Conservation (phyloP, 2,888 invertebrate species). For the Drosophila maculinotata region DNA sequence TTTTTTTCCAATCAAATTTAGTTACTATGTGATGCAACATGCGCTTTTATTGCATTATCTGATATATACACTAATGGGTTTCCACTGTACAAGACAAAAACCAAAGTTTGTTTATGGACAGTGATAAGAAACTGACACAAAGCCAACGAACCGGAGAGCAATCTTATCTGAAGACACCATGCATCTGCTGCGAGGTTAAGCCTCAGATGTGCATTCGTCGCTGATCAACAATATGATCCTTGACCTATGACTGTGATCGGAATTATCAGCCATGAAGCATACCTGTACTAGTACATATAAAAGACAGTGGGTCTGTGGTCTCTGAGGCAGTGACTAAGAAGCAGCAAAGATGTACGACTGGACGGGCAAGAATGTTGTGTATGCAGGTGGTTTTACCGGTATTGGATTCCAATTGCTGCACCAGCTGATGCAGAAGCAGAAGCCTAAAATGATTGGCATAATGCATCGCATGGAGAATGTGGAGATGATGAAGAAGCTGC, state of each 20-base stretch:
- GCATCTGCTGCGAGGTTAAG: conserved; percentile 14
- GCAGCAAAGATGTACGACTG: conserved; percentile 76
- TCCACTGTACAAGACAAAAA: conserved; percentile 7
- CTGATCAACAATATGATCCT: conserved; percentile 19
- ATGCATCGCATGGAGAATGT: conserved; percentile 82
- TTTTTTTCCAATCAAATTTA: too few relatives aligned
- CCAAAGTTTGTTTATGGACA: not conserved
- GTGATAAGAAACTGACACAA: conserved; percentile 26
- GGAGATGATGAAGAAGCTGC: conserved; percentile 80
- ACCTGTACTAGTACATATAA: conserved; percentile 20
- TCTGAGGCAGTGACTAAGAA: not conserved
- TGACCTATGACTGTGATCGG: conserved; percentile 3
- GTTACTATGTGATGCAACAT: conserved; percentile 17
- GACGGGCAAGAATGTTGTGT: conserved; percentile 82
- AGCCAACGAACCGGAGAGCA: conserved; percentile 24
- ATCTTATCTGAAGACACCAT: conserved; percentile 28
- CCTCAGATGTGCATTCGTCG: conserved; percentile 24
- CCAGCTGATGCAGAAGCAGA: conserved; percentile 77
- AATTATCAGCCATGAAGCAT: conserved; percentile 1
- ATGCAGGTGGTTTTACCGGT: conserved; percentile 79
- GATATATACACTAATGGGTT: not conserved
- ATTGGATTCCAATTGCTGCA: conserved; percentile 80
- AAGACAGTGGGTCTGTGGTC: conserved; percentile 5
- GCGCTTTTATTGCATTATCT: conserved; percentile 7
- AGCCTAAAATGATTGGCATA: conserved; percentile 77